Evolutionary conservation across 2,113 vertebrate genomes (phyloP).

Genomic region (Apteryx mantelli): DNA sequence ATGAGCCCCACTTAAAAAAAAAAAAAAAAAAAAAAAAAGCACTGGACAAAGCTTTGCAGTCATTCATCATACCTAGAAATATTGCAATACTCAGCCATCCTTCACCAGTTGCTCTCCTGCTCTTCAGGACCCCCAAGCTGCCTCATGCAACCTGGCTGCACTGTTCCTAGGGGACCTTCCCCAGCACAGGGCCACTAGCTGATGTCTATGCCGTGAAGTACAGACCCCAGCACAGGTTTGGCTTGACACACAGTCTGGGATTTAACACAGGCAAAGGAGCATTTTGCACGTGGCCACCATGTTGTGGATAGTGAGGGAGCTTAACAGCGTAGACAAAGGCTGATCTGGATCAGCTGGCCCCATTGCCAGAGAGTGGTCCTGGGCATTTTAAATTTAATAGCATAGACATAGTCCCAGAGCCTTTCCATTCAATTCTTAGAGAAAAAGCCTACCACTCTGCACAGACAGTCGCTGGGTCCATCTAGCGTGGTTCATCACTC

Average conservation of each 20-base stretch:
- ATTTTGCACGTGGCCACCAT: accelerated
- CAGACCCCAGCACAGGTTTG: too few relatives aligned
- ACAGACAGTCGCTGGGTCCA: accelerated
- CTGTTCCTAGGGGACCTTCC: too few relatives aligned
- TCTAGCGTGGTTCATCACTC: accelerated
- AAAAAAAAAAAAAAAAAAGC: background rate
- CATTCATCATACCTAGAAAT: background rate
- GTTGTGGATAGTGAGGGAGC: background rate
- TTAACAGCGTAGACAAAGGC: accelerated
- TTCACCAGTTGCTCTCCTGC: background rate
- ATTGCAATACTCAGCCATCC: background rate
- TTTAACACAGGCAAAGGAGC: too few relatives aligned
- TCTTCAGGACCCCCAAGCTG: background rate
- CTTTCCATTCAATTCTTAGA: background rate
- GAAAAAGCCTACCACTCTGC: accelerated
- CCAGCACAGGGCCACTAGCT: too few relatives aligned
- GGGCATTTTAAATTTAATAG: accelerated
- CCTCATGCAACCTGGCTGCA: too few relatives aligned
- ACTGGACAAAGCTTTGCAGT: background rate
- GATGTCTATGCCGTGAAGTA: too few relatives aligned
- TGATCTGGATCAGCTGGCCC: background rate
- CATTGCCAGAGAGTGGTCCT: background rate
- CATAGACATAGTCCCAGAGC: background rate
- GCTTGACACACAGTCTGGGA: too few relatives aligned
- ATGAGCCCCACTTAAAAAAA: background rate